Evolutionary conservation across 2,797 vertebrate genomes (phyloP).

Genomic region (Muraenolepis orangiensis): DNA sequence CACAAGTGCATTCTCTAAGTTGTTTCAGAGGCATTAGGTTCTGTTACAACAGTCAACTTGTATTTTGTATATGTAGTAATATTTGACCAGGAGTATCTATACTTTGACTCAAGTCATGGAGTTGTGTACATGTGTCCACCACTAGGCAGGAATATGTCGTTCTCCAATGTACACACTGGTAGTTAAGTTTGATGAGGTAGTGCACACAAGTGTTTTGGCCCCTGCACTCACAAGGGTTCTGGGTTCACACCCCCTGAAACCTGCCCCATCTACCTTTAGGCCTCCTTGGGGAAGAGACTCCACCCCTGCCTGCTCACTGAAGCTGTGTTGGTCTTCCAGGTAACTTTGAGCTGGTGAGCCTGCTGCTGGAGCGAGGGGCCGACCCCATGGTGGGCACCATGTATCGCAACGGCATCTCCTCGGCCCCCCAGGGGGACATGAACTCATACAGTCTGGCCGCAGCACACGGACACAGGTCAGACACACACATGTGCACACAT

Average conservation of each 20-base stretch:
- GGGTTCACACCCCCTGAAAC: not conserved
- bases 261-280: not conserved
- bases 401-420: slow-evolving; percentile 95
- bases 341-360: slow-evolving; percentile 95
- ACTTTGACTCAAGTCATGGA: no score
- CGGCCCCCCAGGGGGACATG: slow-evolving; percentile 93
- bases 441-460: slow-evolving; percentile 98
- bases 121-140: no score
- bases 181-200: not conserved
- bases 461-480: slow-evolving; percentile 96
- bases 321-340: slow-evolving; percentile 67
- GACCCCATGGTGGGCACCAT: slow-evolving; percentile 96
- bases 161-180: not conserved
- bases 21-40: no score
- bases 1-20: no score
- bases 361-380: slow-evolving; percentile 92
- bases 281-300: not conserved
- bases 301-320: not conserved
- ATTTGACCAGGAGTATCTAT: no score
- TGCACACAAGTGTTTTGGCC: not conserved
- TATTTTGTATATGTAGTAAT: no score
- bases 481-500: slow-evolving; percentile 26
- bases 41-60: no score
- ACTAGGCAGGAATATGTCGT: no score
- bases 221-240: not conserved